Conservation (phyloP, 2,113 vertebrate genomes). For the Himantopus leucocephalus region DNA sequence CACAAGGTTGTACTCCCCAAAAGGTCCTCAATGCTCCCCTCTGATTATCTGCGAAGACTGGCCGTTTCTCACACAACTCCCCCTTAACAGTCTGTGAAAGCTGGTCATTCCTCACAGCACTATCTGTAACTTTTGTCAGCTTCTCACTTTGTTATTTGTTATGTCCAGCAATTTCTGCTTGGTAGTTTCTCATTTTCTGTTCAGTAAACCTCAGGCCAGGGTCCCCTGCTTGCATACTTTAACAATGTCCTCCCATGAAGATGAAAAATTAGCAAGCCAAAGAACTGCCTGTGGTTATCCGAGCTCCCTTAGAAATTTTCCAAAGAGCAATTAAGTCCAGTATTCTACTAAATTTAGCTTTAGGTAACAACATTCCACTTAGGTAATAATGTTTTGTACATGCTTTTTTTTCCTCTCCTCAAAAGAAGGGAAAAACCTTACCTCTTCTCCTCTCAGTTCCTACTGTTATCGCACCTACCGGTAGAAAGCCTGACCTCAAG, state of each 20-base stretch:
- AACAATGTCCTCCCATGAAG: neutral
- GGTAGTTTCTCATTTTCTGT: neutral
- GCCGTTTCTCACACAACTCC: neutral
- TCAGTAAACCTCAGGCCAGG: neutral
- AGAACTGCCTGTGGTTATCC: neutral
- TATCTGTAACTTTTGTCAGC: neutral
- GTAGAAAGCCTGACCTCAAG: neutral
- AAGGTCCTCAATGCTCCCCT: neutral
- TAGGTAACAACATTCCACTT: neutral
- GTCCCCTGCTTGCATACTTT: neutral
- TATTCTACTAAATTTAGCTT: neutral
- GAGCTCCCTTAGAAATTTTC: neutral
- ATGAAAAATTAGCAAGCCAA: neutral
- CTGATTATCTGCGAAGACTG: neutral
- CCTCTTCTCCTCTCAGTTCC: neutral
- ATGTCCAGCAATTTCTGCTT: neutral
- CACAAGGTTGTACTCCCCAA: neutral
- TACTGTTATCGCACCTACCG: rapidly evolving
- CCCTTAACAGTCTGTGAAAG: neutral
- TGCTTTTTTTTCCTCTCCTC: neutral
- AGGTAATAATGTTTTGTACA: neutral
- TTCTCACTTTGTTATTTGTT: neutral
- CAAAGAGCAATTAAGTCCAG: neutral
- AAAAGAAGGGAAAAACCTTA: neutral
- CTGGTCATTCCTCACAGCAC: rapidly evolving